A percentile compares a stretch with the other conserved stretches of the same genome.
phyloP scores from a whole-genome alignment of 2,797 vertebrate species.

The Oryzias dopingdopingensis region DNA sequence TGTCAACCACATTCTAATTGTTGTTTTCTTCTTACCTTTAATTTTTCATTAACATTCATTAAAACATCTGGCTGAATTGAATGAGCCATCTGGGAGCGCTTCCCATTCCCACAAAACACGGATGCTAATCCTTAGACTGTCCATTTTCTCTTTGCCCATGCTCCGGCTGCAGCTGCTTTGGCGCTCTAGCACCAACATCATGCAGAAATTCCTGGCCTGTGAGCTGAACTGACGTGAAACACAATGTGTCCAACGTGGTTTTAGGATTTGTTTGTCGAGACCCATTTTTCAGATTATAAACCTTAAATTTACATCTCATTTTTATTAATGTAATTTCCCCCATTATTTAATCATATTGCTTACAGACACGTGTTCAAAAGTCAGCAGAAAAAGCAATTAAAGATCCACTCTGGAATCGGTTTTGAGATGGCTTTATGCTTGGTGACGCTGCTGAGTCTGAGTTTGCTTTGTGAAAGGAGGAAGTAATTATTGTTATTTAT shows the following conservation, averaged over 20 bases:
- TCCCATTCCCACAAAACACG: conserved; percentile 54
- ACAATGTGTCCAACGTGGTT: conserved; percentile 61
- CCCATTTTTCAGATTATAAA: conserved; percentile 69
- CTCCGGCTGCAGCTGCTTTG: conserved; percentile 15
- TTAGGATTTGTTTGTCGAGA: conserved; percentile 71
- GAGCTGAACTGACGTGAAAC: conserved; percentile 61
- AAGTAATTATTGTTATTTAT: conserved; percentile 47
- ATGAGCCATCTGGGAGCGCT: conserved; percentile 75
- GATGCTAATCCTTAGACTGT: conserved; percentile 62
- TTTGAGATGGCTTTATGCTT: conserved; percentile 61
- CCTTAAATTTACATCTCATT: conserved; percentile 79
- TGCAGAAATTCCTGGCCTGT: conserved; percentile 16
- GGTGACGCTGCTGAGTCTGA: conserved; percentile 39
- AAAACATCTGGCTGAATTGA: conserved; percentile 81
- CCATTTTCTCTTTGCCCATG: conserved; percentile 36
- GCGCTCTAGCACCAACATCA: conserved; percentile 31
- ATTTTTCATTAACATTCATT: conserved; percentile 84
- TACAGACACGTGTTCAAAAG: conserved; percentile 79
- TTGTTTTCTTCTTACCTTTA: conserved; percentile 78
- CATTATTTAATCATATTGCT: conserved; percentile 81
- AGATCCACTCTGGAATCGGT: conserved; percentile 62
- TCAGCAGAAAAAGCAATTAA: conserved; percentile 77
- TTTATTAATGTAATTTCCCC: conserved; percentile 79
- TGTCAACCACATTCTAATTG: conserved; percentile 77
- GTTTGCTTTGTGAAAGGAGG: conserved; percentile 36